Base-by-base conservation (phyloP, 2,113 vertebrate genomes). In the Oreochromis tanganicae region DNA sequence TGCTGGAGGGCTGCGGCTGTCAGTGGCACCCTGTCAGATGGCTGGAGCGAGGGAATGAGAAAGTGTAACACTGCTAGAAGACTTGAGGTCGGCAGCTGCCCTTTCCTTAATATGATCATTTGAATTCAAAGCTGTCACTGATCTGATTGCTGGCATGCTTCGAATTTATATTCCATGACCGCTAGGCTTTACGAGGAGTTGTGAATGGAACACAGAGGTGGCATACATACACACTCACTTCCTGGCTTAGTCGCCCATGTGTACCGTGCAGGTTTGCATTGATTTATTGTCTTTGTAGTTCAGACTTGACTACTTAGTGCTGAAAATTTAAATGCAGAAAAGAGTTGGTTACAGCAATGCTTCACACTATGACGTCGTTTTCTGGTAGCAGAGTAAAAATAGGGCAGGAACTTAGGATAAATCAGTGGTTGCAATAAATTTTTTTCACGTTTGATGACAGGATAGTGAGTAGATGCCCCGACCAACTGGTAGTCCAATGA, bases 111-210 rank as follows among this genome's bases (percentile, higher is more conserved):
- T 93, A 84, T 71, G 27, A 14, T 88, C 59, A 89, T 94, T 92
- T 93, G 80, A 92, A 94, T 92, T 90, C 90, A 82, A 56, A 87
- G 85, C 84, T 89, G 92, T 73, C 87, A 79, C 87, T 83, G 84
- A 92, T 94, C 66, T 91, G 93, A 90, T 91, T 90, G 90, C 52
- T 38, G 80, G 59, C 12, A 81, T 41, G 71, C 34, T 11, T 29
- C 32, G 29, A 89, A 82, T 88, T 86, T 86, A 89, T 83, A 91
- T 87, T 89, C 81, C 46, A 21, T 9, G 87, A 80, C 46, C 16
- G 17, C 66, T 50, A 6, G 3, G 32, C 61, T 19, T 78, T 50
- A 57, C 54, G 9, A 59, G 75, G 75, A 80, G 50, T 41, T 34
- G 10, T 10, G 82, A 86, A 68, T 36, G 4, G 34, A 71, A 36